Evolutionary conservation across 2,888 invertebrate species (phyloP), one percentile per base, ranked within the genome.

Genomic region (Mythimna vitellina): DNA sequence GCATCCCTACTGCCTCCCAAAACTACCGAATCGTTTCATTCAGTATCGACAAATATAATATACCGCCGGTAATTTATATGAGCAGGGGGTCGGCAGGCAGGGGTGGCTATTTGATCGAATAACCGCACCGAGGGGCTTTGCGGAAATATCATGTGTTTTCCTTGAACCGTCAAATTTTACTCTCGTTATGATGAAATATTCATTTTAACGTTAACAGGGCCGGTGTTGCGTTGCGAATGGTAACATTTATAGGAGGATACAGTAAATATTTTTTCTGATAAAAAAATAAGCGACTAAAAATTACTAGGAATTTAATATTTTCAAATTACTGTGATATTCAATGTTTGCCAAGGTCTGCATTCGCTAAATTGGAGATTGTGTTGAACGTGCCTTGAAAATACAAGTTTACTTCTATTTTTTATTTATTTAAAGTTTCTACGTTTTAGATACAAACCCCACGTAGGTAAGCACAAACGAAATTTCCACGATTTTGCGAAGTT

Each of bases 61-160:
- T 35, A 58, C 42, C 42, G 12, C 20, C 32, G 29, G 65, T 80
- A 73, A 82, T 79, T 65, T 79, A 79, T 82, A 81, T 65, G 67
- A 64, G 12, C 63, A 25, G 63, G 22, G 75, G 62, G 79, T 64
- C 22, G 49, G 67, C 10, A 62, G 56, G 22, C 51, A 10, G 58
- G 42, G 32, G 22, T 20, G 56, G 49, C 60, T 64, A 71, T 66
- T 67, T 73, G 66, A 82, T 80, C 65, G 51, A 57, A 79, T 73
- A 68, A 49, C 80, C 53, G 53, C 73, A 82, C 14, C 38, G 35
- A 58, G 46, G 68, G 57, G 82, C 29, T 73, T 79, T 46, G 51
- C 56, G 53, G 57, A 79, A 78, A 78, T 73, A 82, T 65, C 66
- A 66, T 72, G 61, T 76, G 63, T 79, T 79, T 78, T 79, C 64